These are phyloP conservation scores for Varanus salvator DNA, from an alignment of 2,113 vertebrate genomes.

Conservation along the genomic window DNA sequence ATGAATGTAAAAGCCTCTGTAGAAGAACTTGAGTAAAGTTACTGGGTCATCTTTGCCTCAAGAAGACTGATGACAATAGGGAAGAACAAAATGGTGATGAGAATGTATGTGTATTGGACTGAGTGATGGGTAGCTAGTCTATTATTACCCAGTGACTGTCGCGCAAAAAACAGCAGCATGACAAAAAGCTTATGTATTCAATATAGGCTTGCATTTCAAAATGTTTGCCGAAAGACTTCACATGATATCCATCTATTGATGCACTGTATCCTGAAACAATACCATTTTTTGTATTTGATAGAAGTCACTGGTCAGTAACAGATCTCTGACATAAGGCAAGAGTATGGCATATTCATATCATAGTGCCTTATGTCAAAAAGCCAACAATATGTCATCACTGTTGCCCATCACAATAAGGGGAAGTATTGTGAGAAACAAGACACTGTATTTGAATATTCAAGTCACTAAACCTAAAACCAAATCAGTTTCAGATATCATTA, in stretches of 20 bases:
- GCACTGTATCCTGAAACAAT: slow-evolving; percentile 75
- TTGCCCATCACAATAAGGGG: slow-evolving; percentile 67
- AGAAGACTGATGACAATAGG: slow-evolving; percentile 70
- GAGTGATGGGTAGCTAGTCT: slow-evolving; percentile 72
- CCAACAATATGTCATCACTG: slow-evolving; percentile 71
- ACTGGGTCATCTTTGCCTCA: slow-evolving; percentile 78
- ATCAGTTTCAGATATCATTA: slow-evolving; percentile 72
- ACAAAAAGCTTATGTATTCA: slow-evolving; percentile 70
- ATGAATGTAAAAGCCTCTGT: slow-evolving; percentile 43
- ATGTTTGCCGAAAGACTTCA: slow-evolving; percentile 72
- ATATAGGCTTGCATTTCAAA: slow-evolving; percentile 75
- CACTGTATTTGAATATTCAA: slow-evolving; percentile 74
- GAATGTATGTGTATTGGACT: slow-evolving; percentile 71
- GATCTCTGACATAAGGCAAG: slow-evolving; percentile 76
- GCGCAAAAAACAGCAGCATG: slow-evolving; percentile 73
- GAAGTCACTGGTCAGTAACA: slow-evolving; percentile 75
- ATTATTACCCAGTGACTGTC: slow-evolving; percentile 73
- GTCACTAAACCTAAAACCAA: slow-evolving; percentile 73
- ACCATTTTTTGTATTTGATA: slow-evolving; percentile 73
- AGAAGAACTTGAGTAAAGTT: slow-evolving; percentile 75
- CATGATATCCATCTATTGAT: slow-evolving; percentile 77
- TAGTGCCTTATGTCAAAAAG: slow-evolving; percentile 80
- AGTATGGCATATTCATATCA: slow-evolving; percentile 76
- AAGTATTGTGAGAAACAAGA: slow-evolving; percentile 62
- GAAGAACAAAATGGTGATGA: slow-evolving; percentile 67